Conservation (phyloP, 2,888 invertebrate genomes). For the Tricholauxania praeusta region DNA sequence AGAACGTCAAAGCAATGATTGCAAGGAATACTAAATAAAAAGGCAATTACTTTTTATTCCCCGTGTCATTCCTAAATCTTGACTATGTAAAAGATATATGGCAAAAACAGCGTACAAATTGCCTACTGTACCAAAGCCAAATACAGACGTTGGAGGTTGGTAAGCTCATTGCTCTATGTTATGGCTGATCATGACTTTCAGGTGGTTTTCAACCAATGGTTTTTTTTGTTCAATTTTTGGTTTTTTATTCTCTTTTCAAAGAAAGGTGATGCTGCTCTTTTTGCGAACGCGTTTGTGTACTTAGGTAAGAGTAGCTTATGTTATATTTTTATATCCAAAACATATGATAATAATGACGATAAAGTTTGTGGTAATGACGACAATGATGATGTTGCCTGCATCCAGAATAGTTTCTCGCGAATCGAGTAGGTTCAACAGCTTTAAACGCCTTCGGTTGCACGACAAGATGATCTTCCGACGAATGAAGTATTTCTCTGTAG, state of each 20-base stretch:
- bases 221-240: too few species aligned
- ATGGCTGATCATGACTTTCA: constrained; percentile 34
- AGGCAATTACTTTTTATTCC: background rate
- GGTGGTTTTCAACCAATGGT: constrained; percentile 22
- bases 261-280: constrained; percentile 7
- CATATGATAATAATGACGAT: background rate
- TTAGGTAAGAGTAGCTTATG: too few species aligned
- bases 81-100: background rate
- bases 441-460: constrained; percentile 34
- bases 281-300: background rate
- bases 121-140: too few species aligned
- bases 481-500: constrained; percentile 37
- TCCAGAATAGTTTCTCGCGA: constrained; percentile 5
- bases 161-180: background rate
- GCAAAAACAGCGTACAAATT: background rate
- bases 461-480: constrained; percentile 30
- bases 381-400: background rate
- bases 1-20: background rate
- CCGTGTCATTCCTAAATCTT: background rate
- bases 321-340: too few species aligned
- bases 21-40: background rate
- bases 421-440: constrained; percentile 23
- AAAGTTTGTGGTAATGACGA: background rate
- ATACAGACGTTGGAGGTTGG: too few species aligned
- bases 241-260: too few species aligned